These are phyloP conservation scores for Leucophora obtusa DNA, from an alignment of 2,888 invertebrate genomes.

Conservation along the genomic window DNA sequence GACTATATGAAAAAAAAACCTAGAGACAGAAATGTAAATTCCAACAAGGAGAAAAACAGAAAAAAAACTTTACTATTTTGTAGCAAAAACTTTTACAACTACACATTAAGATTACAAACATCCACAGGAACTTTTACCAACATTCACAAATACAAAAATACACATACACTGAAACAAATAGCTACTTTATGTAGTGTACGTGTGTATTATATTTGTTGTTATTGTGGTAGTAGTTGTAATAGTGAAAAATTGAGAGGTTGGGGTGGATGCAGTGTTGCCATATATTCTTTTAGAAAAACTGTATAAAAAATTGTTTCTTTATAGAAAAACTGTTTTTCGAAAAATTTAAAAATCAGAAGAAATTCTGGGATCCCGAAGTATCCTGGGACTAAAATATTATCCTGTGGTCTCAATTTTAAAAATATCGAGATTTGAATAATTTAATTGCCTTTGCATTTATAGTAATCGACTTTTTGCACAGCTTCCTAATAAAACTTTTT, in stretches of 20 bases:
- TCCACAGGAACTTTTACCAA: background rate
- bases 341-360: too few relatives aligned
- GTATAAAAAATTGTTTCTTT: too few relatives aligned
- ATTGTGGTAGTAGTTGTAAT: slow-evolving; percentile 13
- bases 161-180: background rate
- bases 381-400: too few relatives aligned
- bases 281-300: too few relatives aligned
- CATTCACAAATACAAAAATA: background rate
- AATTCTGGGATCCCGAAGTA: too few relatives aligned
- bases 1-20: slow-evolving; percentile 9
- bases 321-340: too few relatives aligned
- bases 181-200: background rate
- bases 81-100: slow-evolving; percentile 14
- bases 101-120: slow-evolving; percentile 5
- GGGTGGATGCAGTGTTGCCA: too few relatives aligned
- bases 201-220: slow-evolving; percentile 18
- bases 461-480: too few relatives aligned
- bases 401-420: too few relatives aligned
- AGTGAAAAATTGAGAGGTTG: slow-evolving; percentile 18
- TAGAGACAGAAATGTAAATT: slow-evolving; percentile 39
- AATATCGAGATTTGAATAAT: too few relatives aligned
- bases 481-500: too few relatives aligned
- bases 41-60: slow-evolving; percentile 15
- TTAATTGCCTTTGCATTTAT: too few relatives aligned
- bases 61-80: background rate